Evolutionary conservation across 2,888 invertebrate species (phyloP), one percentile per base, ranked within the genome.

Genomic region (Drosophila putrida): DNA sequence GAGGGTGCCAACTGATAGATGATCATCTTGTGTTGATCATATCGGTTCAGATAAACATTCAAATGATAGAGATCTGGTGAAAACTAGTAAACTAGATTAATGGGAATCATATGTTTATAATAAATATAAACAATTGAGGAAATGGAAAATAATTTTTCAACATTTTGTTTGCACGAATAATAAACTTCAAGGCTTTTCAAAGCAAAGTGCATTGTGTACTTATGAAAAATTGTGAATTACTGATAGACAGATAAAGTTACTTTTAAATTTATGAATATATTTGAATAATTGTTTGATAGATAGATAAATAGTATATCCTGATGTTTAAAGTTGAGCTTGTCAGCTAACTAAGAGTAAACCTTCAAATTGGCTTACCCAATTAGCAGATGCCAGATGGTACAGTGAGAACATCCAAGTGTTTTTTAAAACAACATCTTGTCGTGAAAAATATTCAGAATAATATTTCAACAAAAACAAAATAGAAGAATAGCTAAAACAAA

Each of bases 311-410:
- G 20, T 11, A 39, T 20, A 70, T 70, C 28, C 13, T 35, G 35
- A n/a, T 49, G 15, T 41, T 33, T 47, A 28, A 28, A 33, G 53
- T 51, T 67, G 46, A 60, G 11, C 27, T 47, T 50, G 43, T 53
- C 35, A 59, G 43, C 27, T 46, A 46, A 36, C 38, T 43, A 31
- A 20, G 41, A 53, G 31, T 41, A 51, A 50, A 6, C 31, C 43
- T 10, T 44, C 28, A 20, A 76, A 78, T 60, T 78, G 46, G 79
- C 75, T 78, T 75, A 75, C 46, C 63, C 53, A 70, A 71, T 74
- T 85, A 60, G 65, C 71, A 77, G 65, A 65, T 61, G 62, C 38
- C 57, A 46, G 39, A 47, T 59, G 36, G 43, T 57, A 68, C 47
- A 44, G 47, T 55, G 47, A 63, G 67, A 33, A 59, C 38, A 66